Base-by-base conservation (phyloP, 2,888 invertebrate species). In the Hecatera dysodea region DNA sequence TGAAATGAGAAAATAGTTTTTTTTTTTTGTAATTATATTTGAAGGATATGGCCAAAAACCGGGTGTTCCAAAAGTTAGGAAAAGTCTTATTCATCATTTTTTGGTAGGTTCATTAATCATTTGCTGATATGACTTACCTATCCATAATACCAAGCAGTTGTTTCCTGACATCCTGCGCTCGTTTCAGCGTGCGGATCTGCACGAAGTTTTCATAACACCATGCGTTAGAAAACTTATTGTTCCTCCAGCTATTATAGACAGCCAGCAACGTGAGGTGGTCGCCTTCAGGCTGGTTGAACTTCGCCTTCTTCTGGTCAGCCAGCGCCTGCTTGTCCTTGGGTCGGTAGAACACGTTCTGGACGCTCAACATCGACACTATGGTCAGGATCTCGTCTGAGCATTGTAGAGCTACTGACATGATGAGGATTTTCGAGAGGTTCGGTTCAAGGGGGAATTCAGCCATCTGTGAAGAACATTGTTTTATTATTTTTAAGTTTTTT, bases 121-220 rank as follows among this genome's bases (percentile, higher is more conserved):
- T n/a, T n/a, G n/a, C n/a, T n/a, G n/a, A n/a, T n/a, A n/a, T n/a
- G 61, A 77, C 89, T 86, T 88, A 97, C 97, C 98, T 97, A 93
- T 99, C 99, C 99, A 99, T 99, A 76, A 99, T 99, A 1, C 99
- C 99, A 36, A 99, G 95, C 89, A 99, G 95, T 91, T 99, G 99
- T 93, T 99, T 99, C 53, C 99, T 97, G 0, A 99, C 99, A 94
- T 99, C 99, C 94, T 99, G 99, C 0, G 99, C 99, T 27, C 99
- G 96, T 92, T 99, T 99, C 73, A 99, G 94, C 0, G 99, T 99
- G 29, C 99, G 96, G 44, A 99, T 99, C 96, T 99, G 99, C 6
- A 99, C 99, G 91, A 99, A 99, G 96, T 99, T 99, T 91, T 99
- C 99, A 89, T 99, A 99, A 92, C 99, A 99, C 99, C 99, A 99